Evolutionary conservation across 1,140 invertebrate genomes (phyloP), one percentile per base, ranked within the genome.

Genomic region (Anastatus disparis): DNA sequence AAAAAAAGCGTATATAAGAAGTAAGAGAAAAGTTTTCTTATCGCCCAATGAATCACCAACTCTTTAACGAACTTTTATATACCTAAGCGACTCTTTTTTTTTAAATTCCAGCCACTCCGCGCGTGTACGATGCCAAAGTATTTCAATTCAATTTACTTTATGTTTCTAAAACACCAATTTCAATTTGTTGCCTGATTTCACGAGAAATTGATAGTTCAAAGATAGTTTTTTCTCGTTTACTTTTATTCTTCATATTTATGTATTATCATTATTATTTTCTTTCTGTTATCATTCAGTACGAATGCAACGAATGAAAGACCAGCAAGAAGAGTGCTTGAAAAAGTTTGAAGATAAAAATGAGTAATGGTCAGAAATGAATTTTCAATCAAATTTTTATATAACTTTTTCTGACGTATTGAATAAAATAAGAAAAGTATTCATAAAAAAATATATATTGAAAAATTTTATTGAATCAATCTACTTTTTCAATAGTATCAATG

Each of bases 51-150:
- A 68, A 78, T 78, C 76, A 78, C 71, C 67, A 65, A 61, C 63
- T 71, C 70, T 78, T 74, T 74, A 75, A 77, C 77, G 71, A 78
- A 76, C 77, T 78, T 76, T 73, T 64, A 55, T 70, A 61, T 59
- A 69, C 44, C 26, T n/a, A 24, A 46, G 26, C 12, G 55, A 53
- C 29, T 69, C n/a, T n/a, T n/a, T n/a, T n/a, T n/a, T 68, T 64
- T 61, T 29, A 17, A 61, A 69, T 61, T 69, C 27, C 10, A 44
- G 20, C 27, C 13, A 24, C 42, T 6, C 17, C n/a, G n/a, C 15
- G n/a, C 61, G 27, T n/a, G 22, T 7, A 8, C 2, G 22, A 44
- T 7, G 53, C n/a, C 17, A 29, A 29, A 61, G 13, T 61, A 20
- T 10, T 17, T 35, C 59, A 46, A 70, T 70, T 70, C 59, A 62